Evolutionary conservation across 2,797 vertebrate genomes (phyloP).

Genomic region (Cossypha heuglini): DNA sequence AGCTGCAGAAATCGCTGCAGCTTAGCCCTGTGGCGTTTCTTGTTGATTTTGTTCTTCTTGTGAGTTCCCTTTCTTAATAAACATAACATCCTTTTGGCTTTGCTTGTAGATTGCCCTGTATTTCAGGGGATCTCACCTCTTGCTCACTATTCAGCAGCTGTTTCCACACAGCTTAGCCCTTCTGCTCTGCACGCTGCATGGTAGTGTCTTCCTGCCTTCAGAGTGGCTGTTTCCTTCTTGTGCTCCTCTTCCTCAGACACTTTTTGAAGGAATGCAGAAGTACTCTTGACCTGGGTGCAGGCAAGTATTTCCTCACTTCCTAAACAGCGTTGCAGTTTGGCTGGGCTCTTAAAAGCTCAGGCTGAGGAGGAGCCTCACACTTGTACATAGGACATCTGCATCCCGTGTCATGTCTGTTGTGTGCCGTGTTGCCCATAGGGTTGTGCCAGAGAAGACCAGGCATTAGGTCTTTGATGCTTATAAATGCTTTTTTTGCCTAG

Average conservation of each 20-base stretch:
- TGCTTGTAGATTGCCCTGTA: neutral
- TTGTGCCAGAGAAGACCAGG: neutral
- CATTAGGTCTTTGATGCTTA: neutral
- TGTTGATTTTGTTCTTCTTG: neutral
- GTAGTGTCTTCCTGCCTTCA: neutral
- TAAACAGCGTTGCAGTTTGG: neutral
- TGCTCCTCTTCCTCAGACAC: neutral
- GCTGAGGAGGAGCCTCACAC: neutral
- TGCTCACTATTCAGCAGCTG: neutral
- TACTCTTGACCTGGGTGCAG: neutral
- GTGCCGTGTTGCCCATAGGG: fast-evolving
- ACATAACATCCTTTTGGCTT: neutral
- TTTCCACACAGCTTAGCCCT: neutral
- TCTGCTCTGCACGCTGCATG: fast-evolving
- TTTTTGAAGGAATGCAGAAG: neutral
- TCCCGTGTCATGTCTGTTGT: neutral
- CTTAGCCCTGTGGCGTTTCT: neutral
- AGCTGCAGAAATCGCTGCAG: neutral
- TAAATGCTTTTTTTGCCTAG: neutral
- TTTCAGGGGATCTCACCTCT: neutral
- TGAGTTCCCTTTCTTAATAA: neutral
- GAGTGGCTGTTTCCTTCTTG: neutral
- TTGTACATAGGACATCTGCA: fast-evolving
- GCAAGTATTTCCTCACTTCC: neutral
- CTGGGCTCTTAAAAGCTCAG: neutral